Conservation (phyloP, 2,113 vertebrate species). For the Atractosteus spatula region DNA sequence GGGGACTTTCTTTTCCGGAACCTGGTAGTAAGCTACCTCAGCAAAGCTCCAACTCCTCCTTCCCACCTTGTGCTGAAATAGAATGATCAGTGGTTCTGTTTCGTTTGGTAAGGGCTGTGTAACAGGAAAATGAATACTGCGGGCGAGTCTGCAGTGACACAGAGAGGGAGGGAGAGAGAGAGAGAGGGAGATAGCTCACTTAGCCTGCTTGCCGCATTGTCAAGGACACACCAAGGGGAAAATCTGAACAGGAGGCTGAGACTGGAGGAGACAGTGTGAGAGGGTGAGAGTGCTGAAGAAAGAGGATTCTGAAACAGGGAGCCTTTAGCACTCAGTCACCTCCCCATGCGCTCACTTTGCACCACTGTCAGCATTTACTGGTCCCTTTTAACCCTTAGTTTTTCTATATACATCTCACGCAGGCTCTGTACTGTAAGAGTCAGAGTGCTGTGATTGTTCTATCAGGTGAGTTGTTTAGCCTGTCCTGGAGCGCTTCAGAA, state of each 20-base stretch:
- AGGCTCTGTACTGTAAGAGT: too few relatives aligned
- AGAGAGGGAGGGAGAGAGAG: conserved; percentile 50
- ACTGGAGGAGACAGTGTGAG: conserved; percentile 25
- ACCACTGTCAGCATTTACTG: background rate
- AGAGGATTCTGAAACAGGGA: background rate
- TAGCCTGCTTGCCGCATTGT: conserved; percentile 72
- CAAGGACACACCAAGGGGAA: conserved; percentile 74
- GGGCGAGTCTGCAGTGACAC: too few relatives aligned
- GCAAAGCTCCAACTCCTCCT: background rate
- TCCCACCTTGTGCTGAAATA: background rate
- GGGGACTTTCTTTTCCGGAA: too few relatives aligned
- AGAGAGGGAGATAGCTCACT: conserved; percentile 38
- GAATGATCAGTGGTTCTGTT: too few relatives aligned
- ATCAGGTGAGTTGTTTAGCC: too few relatives aligned
- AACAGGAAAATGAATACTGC: too few relatives aligned
- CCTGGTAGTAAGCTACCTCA: background rate
- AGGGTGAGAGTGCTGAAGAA: conserved; percentile 21
- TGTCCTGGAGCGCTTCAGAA: too few relatives aligned
- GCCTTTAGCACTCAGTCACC: background rate
- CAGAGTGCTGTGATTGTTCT: too few relatives aligned
- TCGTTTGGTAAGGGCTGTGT: too few relatives aligned
- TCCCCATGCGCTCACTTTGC: background rate
- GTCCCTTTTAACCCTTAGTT: background rate
- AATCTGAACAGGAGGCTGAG: too few relatives aligned
- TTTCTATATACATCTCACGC: too few relatives aligned